These are phyloP conservation scores for Hylaea fasciaria DNA, from an alignment of 2,888 invertebrate species.

Conservation along the genomic window DNA sequence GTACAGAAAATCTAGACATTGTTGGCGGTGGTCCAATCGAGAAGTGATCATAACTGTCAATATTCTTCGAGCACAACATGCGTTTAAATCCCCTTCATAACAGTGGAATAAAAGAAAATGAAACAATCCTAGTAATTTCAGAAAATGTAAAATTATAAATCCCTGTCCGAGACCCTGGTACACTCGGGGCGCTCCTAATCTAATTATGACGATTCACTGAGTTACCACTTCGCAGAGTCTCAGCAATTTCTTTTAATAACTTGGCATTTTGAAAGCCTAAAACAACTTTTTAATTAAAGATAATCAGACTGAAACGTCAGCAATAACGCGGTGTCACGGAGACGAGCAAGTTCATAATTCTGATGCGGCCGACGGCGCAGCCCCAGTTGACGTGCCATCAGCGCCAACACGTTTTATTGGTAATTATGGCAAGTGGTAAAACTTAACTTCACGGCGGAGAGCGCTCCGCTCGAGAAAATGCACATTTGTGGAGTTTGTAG, in stretches of 20 bases:
- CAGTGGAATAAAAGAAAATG: conserved; percentile 51
- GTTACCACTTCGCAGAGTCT: conserved; percentile 70
- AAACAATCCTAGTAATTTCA: conserved; percentile 44
- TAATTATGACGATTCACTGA: conserved; percentile 76
- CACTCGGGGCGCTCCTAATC: conserved; percentile 65
- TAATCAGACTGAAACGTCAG: conserved; percentile 76
- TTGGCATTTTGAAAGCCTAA: conserved; percentile 71
- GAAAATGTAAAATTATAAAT: conserved; percentile 47
- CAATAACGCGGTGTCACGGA: conserved; percentile 73
- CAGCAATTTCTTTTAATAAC: conserved; percentile 78
- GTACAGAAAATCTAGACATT: conserved; percentile 77
- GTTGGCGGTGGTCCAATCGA: conserved; percentile 81
- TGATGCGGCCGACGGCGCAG: conserved; percentile 52
- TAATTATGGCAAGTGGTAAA: conserved; percentile 77
- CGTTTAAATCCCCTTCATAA: conserved; percentile 64
- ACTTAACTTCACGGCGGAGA: conserved; percentile 71
- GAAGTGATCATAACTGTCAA: conserved; percentile 85
- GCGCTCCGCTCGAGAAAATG: conserved; percentile 68
- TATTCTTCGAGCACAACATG: conserved; percentile 78
- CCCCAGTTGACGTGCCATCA: conserved; percentile 65
- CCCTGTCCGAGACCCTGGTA: conserved; percentile 56
- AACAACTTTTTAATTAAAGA: conserved; percentile 82
- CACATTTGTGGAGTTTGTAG: conserved; percentile 75
- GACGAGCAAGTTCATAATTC: conserved; percentile 73
- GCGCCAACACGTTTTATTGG: conserved; percentile 75